Base-by-base conservation (phyloP, 2,888 invertebrate species). In the Papilio demoleus region DNA sequence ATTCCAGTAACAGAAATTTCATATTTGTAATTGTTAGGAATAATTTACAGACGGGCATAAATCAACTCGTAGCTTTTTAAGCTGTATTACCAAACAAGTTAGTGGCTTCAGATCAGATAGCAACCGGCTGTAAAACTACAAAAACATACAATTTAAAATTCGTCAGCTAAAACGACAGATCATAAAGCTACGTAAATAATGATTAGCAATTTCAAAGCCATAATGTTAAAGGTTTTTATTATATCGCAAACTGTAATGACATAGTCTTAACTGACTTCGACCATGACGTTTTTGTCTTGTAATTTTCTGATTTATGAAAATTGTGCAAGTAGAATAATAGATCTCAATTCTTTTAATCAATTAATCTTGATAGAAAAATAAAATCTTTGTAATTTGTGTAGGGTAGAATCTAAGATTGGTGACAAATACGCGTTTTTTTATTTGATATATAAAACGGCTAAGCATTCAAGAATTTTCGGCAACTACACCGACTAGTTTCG, bases 181-280 rank as follows among this genome's bases (percentile, higher is more conserved):
- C 31, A 31, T n/a, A 31, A 56, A 4, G 17, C 24, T 31, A 56
- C 2, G 53, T 31, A 56, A 50, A 31, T 17, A 17, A 31, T 17
- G 2, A 56, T 56, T 56, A 31, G 53, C 9, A 31, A 17, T 56
- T 56, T 31, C 17, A 31, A 56, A 31, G 17, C 31, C 31, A 31
- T 53, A 53, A 53, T 50, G 9, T 31, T 31, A 56, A 31, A 31
- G 31, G 17, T 56, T 56, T 53, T 56, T 56, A 53, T 56, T 6
- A 17, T 31, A 31, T 17, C 8, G 1, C 53, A 12, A n/a, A 17
- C 17, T 56, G 17, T 56, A 56, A 56, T 56, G 31, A 56, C 14
- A 50, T 17, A 56, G 31, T 31, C 31, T 50, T 14, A 50, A n/a
- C 31, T 31, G 27, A 31, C 53, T 31, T 56, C n/a, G 53, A 53